Percentiles rank a stretch among this genome's conserved stretches.
These are phyloP conservation scores for Pristionchus entomophagus DNA, from an alignment of 2,888 invertebrate genomes.

Conservation along the genomic window DNA sequence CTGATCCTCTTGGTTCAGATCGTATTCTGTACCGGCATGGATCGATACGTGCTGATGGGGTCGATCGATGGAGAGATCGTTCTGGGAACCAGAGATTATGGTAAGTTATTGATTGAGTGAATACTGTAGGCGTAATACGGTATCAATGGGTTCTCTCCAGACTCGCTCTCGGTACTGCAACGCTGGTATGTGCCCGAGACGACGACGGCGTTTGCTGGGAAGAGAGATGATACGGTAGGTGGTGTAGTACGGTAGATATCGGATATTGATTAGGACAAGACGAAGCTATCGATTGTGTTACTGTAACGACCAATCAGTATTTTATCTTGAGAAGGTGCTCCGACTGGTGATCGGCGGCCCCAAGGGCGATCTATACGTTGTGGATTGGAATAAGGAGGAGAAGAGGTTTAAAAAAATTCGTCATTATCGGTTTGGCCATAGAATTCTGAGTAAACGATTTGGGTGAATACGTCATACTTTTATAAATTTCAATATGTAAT, in stretches of 20 bases:
- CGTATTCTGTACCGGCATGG: background rate
- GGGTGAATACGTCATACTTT: too few relatives aligned
- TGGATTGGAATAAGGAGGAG: background rate
- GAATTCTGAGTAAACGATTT: too few relatives aligned
- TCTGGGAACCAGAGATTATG: background rate
- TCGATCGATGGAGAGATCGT: slow-evolving; percentile 41
- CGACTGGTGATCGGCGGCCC: slow-evolving; percentile 4
- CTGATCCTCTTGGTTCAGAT: background rate
- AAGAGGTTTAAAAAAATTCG: too few relatives aligned
- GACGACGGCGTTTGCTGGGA: background rate
- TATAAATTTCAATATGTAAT: too few relatives aligned
- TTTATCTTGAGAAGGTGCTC: background rate
- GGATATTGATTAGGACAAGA: background rate
- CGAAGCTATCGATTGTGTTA: background rate
- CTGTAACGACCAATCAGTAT: background rate
- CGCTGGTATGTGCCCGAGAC: slow-evolving; percentile 35
- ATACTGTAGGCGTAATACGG: too few relatives aligned
- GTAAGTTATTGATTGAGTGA: background rate
- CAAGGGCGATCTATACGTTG: slow-evolving; percentile 7
- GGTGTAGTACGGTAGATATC: background rate
- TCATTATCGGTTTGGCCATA: too few relatives aligned
- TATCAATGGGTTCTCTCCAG: background rate
- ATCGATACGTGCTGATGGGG: slow-evolving; percentile 4
- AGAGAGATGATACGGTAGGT: background rate
- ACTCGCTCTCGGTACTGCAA: background rate